These are phyloP conservation scores for Cyprinodon tularosa DNA, from an alignment of 2,113 vertebrate genomes.

Conservation along the genomic window DNA sequence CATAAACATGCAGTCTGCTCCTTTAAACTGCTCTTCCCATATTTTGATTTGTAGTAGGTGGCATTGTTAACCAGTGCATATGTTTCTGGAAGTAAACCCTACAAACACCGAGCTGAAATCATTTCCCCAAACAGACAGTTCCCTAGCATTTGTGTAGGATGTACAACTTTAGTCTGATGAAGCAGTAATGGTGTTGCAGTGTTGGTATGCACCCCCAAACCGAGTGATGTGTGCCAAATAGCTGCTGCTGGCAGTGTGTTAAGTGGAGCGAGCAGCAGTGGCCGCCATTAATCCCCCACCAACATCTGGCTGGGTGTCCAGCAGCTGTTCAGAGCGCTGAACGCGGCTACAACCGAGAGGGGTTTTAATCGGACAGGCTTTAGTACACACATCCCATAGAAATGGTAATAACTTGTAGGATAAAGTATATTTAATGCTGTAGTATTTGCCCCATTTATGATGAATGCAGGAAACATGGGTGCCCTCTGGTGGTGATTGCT, in stretches of 20 bases:
- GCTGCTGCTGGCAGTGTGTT: not conserved
- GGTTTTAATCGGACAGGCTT: not conserved
- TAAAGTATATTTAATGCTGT: no score
- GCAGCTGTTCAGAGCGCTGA: not conserved
- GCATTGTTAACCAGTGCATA: no score
- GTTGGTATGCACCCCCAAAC: not conserved
- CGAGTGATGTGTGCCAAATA: not conserved
- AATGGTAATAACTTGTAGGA: not conserved
- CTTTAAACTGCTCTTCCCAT: no score
- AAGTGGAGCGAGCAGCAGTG: not conserved
- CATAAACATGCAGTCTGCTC: no score
- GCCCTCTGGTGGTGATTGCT: slow-evolving; percentile 32
- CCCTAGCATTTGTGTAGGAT: no score
- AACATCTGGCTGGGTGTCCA: not conserved
- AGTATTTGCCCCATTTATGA: not conserved
- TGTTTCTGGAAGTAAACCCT: no score
- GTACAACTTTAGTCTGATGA: no score
- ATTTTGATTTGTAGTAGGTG: no score
- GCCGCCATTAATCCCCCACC: not conserved
- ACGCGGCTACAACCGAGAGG: not conserved
- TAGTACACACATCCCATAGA: not conserved
- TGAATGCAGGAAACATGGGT: slow-evolving; percentile 1
- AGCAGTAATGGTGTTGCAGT: no score
- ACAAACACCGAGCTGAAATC: no score
- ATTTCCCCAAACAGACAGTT: no score